Conservation (phyloP, 2,888 invertebrate genomes). For the Cantharis nigra region DNA sequence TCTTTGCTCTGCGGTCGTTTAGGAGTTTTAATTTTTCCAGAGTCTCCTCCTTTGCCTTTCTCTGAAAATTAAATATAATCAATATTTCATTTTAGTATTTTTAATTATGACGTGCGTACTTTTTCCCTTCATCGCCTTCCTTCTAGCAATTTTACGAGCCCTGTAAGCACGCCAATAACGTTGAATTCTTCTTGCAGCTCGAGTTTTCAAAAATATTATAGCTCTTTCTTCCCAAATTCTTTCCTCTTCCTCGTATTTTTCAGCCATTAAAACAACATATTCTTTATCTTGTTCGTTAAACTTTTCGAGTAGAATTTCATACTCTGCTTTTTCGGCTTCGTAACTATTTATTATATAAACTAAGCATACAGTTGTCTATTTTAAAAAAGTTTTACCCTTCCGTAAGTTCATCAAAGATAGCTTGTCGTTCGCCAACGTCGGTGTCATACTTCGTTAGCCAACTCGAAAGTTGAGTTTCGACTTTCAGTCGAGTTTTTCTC, state of each 20-base stretch:
- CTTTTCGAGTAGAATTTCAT: constrained; percentile 57
- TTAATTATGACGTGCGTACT: neutral
- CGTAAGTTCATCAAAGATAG: constrained; percentile 59
- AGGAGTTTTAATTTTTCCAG: neutral
- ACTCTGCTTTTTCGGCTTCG: constrained; percentile 57
- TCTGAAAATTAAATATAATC: neutral
- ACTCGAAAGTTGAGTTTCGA: constrained; percentile 61
- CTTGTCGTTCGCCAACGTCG: constrained; percentile 64
- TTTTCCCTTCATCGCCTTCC: constrained; percentile 31
- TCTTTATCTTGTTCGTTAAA: constrained; percentile 61
- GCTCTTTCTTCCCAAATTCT: constrained; percentile 61
- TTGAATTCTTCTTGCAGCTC: constrained; percentile 52
- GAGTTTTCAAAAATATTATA: constrained; percentile 37
- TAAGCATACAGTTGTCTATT: neutral
- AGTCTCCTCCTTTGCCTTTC: neutral
- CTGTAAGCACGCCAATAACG: constrained; percentile 44
- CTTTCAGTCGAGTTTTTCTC: constrained; percentile 61
- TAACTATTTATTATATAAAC: constrained; percentile 45
- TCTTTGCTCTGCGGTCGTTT: neutral
- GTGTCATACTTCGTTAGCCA: constrained; percentile 65
- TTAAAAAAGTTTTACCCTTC: constrained; percentile 37
- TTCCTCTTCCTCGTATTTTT: constrained; percentile 61
- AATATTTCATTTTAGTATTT: neutral
- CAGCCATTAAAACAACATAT: constrained; percentile 61
- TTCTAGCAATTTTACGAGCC: constrained; percentile 33